Evolutionary conservation across 2,797 vertebrate genomes (phyloP).

Genomic region (Carapus acus): DNA sequence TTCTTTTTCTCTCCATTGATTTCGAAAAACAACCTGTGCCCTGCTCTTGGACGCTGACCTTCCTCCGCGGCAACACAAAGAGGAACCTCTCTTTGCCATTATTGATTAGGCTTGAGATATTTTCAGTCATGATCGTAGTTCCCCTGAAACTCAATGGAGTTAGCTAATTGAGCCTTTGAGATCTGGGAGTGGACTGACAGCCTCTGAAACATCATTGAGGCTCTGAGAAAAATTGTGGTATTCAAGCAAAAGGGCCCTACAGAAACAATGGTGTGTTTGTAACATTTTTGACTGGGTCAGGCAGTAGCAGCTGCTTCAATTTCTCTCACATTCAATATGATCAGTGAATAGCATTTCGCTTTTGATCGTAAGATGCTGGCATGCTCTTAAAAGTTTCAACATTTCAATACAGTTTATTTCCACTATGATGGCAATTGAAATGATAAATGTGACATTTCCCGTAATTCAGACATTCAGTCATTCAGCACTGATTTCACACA

Average conservation of each 20-base stretch:
- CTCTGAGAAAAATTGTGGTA: neutral
- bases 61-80: neutral
- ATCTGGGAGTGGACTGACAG: conserved; percentile 9
- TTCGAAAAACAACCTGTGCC: conserved; percentile 13
- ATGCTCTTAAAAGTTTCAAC: too few relatives aligned
- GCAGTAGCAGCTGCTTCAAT: neutral
- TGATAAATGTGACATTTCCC: too few relatives aligned
- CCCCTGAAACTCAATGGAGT: conserved; percentile 20
- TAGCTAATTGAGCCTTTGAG: conserved; percentile 24
- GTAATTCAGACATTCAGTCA: too few relatives aligned
- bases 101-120: conserved; percentile 32
- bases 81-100: conserved; percentile 5
- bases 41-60: conserved; percentile 25
- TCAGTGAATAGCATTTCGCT: conserved; percentile 1
- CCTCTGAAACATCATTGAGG: neutral
- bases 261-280: neutral
- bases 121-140: conserved; percentile 12
- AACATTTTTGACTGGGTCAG: neutral
- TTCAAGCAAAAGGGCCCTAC: neutral
- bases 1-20: conserved; percentile 7
- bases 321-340: neutral
- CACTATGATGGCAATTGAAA: too few relatives aligned
- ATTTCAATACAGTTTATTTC: too few relatives aligned
- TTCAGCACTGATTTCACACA: too few relatives aligned
- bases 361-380: too few relatives aligned